Base-by-base conservation (phyloP, 2,113 vertebrate species). In the Pithys albifrons region DNA sequence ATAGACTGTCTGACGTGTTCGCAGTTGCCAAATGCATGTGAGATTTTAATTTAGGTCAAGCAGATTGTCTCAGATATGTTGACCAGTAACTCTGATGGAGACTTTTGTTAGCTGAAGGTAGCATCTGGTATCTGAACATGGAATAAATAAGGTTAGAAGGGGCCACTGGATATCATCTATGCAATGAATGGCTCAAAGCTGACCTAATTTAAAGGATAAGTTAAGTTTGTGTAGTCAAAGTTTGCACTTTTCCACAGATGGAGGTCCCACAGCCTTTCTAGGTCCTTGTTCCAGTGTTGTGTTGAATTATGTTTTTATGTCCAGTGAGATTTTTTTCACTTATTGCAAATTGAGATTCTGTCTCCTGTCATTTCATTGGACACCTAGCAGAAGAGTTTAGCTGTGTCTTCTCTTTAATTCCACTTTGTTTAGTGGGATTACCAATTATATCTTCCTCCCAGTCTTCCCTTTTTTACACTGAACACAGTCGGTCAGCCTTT, bases 1-100 rank as follows among this genome's bases (percentile, higher is more conserved):
- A 2, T 10, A 61, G 14, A 52, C 28, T 69, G 27, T 33, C 43
- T 64, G 79, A 90, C 71, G 31, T 67, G 33, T 65, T 79, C 51
- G 45, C 10, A 14, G 75, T 12, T 91, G 29, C 58, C 45, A 80
- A 79, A 71, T 52, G 59, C 41, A 33, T 57, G n/a, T n/a, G 37
- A 83, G 41, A 64, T 95, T 93, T 96, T 90, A 79, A 65, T 91
- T 88, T 86, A 65, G 72, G 72, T 79, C 79, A 66, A 73, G 49
- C 54, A 83, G 46, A 65, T 86, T 73, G 75, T 71, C 23, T 82
- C 5, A 5, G 28, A 15, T 59, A 65, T 25, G 2, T 29, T 85
- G 51, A 64, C 49, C 72, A 39, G 49, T 80, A 86, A 73, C 37
- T 85, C 17, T 7, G 4, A 35, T 49, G 24, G 45, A 73, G 64